Conservation (phyloP, 1,140 invertebrate genomes). For the Calliopsis andreniformis region DNA sequence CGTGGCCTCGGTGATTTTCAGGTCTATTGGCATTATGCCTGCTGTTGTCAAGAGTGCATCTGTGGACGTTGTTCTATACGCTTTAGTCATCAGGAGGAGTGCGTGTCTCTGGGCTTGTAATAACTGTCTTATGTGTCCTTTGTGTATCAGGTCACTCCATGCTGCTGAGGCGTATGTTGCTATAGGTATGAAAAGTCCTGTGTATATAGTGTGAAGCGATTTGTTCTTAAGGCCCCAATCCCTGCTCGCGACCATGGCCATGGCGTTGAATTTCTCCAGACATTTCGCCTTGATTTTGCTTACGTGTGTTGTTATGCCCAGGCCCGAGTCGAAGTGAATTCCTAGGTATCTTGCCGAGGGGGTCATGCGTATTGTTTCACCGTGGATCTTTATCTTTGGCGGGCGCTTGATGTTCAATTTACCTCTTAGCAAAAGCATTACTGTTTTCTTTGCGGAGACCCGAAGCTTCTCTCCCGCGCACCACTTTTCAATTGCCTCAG, state of each 20-base stretch:
- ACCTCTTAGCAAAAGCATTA: constrained; percentile 3
- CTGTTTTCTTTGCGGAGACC: neutral
- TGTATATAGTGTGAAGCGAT: constrained; percentile 32
- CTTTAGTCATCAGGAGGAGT: constrained; percentile 54
- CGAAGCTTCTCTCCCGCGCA: constrained; percentile 35
- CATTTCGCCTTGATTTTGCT: neutral
- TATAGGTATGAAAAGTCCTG: constrained; percentile 39
- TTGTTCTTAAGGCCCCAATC: constrained; percentile 19
- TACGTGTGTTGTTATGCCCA: neutral
- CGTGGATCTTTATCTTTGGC: neutral
- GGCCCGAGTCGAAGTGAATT: neutral
- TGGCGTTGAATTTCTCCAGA: constrained; percentile 9
- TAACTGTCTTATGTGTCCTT: constrained; percentile 1
- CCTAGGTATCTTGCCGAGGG: neutral
- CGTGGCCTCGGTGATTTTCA: neutral
- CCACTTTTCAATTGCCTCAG: constrained; percentile 41
- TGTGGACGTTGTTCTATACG: constrained; percentile 36
- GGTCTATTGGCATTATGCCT: neutral
- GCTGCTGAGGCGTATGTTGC: constrained; percentile 50
- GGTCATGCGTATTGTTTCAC: neutral
- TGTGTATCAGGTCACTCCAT: constrained; percentile 20
- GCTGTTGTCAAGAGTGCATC: neutral
- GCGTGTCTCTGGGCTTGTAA: constrained; percentile 51
- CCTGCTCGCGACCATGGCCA: constrained; percentile 44
- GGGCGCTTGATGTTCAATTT: neutral